Base-by-base conservation (phyloP, 2,888 invertebrate species). In the Tridacna crocea region DNA sequence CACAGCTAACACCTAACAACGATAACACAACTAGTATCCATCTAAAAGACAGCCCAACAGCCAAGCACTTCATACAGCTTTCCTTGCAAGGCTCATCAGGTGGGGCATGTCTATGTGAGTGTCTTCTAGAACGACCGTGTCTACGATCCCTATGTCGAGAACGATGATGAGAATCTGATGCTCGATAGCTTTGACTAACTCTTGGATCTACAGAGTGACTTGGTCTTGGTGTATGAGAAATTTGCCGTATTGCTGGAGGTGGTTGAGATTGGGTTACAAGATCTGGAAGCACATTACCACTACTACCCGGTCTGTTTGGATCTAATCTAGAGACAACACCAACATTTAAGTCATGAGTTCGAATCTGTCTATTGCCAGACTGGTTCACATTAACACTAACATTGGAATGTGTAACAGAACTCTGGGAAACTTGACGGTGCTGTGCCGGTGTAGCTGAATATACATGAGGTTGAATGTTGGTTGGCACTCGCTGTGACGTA, bases 11-110 rank as follows among this genome's bases (percentile, higher is more conserved):
- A 27, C 94, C 94, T 24, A 94, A 88, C 48, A 93, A 77, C 0
- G 93, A 93, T 65, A 94, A 85, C 63, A 92, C 88, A 19, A 93
- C 92, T 46, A 94, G 88, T 80, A 94, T 92, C 92, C 93, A 93
- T 68, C 93, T 92, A 83, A 94, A 93, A 24, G 92, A 91, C 1
- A 93, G 93, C 48, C 92, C 84, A 13, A 90, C 90, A 24, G 92
- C 92, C 27, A 93, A 75, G 85, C 94, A 94, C 66, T 90, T 89
- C 48, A 90, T 83, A 84, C 93, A 93, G 6, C 91, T 88, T n/a
- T 88, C 92, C 79, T 92, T 92, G 75, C 92, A 92, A 2, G 87
- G 87, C 58, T 89, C 89, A 63, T 78, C 77, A 26, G 76, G 77
- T 10, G 79, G 78, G 13, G 81, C 58, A 10, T 83, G 80, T 13